A percentile compares a stretch with the other conserved stretches of the same genome.
phyloP scores from a whole-genome alignment of 2,113 vertebrate genomes.

The Balaeniceps rex region DNA sequence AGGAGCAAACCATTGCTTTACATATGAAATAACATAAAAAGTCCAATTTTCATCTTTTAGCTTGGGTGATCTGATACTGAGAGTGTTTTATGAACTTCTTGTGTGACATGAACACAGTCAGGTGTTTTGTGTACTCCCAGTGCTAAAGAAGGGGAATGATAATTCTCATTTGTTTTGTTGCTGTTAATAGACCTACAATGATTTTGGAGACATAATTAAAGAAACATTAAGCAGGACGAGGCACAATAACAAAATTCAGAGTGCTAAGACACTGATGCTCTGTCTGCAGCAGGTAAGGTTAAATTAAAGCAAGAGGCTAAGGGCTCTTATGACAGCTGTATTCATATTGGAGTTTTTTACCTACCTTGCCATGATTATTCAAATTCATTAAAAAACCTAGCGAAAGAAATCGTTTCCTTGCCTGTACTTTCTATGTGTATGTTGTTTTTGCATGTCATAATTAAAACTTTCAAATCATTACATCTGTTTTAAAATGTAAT shows the following conservation, averaged over 20 bases:
- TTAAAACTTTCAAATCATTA: neutral
- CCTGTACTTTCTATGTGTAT: neutral
- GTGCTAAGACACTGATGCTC: slow-evolving; percentile 80
- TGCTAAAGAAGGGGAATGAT: neutral
- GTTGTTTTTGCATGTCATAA: neutral
- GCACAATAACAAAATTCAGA: slow-evolving; percentile 82
- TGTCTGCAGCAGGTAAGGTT: slow-evolving; percentile 87
- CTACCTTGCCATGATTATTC: neutral
- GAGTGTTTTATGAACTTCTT: neutral
- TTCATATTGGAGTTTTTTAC: neutral
- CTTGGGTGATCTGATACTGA: neutral
- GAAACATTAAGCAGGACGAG: slow-evolving; percentile 82
- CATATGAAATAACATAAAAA: neutral
- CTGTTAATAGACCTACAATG: slow-evolving; percentile 75
- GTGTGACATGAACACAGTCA: neutral
- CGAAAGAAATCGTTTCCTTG: neutral
- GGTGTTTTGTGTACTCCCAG: neutral
- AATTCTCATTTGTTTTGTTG: slow-evolving; percentile 8
- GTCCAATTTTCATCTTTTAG: neutral
- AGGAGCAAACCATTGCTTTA: neutral
- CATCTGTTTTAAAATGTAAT: neutral
- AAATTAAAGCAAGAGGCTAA: neutral
- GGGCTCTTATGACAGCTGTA: neutral
- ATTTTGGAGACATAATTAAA: slow-evolving; percentile 92
- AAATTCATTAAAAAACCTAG: neutral